Conservation (phyloP, 2,888 invertebrate species). For the Cactoblastis cactorum region DNA sequence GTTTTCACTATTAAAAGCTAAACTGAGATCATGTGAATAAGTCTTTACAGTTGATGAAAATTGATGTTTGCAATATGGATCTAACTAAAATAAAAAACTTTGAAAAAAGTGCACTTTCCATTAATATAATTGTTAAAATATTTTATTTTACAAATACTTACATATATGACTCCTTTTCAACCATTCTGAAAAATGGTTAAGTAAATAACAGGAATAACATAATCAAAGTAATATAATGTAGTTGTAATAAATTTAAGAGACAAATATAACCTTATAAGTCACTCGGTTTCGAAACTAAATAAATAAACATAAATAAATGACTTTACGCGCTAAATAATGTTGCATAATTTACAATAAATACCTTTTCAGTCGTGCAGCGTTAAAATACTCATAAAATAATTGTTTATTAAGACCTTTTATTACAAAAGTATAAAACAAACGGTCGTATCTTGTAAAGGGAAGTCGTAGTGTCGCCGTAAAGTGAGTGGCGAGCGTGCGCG, state of each 20-base stretch:
- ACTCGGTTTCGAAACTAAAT: background rate
- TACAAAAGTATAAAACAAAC: slow-evolving; percentile 12
- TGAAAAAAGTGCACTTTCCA: too few relatives aligned
- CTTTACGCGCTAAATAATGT: slow-evolving; percentile 12
- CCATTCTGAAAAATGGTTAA: too few relatives aligned
- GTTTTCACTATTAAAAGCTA: too few relatives aligned
- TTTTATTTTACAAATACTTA: too few relatives aligned
- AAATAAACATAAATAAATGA: slow-evolving; percentile 12
- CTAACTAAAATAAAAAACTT: too few relatives aligned
- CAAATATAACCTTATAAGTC: background rate
- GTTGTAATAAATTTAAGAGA: background rate
- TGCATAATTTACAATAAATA: background rate
- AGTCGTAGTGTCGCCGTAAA: slow-evolving; percentile 43
- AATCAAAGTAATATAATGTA: too few relatives aligned
- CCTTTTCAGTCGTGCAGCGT: background rate
- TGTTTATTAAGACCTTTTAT: background rate
- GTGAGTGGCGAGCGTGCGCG: slow-evolving; percentile 47
- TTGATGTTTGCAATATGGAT: too few relatives aligned
- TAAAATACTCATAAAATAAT: slow-evolving; percentile 1
- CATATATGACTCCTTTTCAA: too few relatives aligned
- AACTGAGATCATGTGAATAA: too few relatives aligned
- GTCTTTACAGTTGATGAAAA: too few relatives aligned
- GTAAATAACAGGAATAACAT: too few relatives aligned
- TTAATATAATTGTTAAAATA: too few relatives aligned
- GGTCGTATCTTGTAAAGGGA: slow-evolving; percentile 48